These are phyloP conservation scores for Lepus oiostolus DNA, from an alignment of 2,797 vertebrate genomes.

Conservation along the genomic window DNA sequence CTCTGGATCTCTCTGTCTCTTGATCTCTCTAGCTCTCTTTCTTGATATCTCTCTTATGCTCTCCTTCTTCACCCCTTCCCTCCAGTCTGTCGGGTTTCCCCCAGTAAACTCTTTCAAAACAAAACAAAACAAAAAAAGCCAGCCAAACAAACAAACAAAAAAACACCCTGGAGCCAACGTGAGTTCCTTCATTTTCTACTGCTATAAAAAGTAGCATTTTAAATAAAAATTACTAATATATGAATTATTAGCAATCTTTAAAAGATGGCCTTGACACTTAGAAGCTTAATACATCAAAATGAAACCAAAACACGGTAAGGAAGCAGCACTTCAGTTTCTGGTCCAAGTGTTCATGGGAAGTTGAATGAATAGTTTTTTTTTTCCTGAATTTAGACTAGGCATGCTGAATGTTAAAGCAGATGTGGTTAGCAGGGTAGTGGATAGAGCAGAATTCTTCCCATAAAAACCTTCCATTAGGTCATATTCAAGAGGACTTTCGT, in stretches of 20 bases:
- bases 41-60: too few relatives aligned
- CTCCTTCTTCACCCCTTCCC: too few relatives aligned
- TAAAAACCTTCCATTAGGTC: neutral
- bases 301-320: conserved; percentile 30
- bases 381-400: neutral
- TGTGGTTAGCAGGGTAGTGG: neutral
- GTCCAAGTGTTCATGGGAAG: neutral
- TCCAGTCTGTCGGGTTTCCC: too few relatives aligned
- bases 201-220: neutral
- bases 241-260: neutral
- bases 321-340: neutral
- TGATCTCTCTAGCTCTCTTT: too few relatives aligned
- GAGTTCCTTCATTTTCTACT: neutral
- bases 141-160: too few relatives aligned
- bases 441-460: neutral
- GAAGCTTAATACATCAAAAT: neutral
- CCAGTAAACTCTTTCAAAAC: too few relatives aligned
- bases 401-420: conserved; percentile 37
- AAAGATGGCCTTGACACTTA: neutral
- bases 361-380: neutral
- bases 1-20: too few relatives aligned
- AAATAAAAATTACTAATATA: neutral
- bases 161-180: neutral
- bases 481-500: neutral
- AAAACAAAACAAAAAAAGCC: too few relatives aligned